Evolutionary conservation across 2,113 vertebrate genomes (phyloP).

Genomic region (Pipra filicauda): DNA sequence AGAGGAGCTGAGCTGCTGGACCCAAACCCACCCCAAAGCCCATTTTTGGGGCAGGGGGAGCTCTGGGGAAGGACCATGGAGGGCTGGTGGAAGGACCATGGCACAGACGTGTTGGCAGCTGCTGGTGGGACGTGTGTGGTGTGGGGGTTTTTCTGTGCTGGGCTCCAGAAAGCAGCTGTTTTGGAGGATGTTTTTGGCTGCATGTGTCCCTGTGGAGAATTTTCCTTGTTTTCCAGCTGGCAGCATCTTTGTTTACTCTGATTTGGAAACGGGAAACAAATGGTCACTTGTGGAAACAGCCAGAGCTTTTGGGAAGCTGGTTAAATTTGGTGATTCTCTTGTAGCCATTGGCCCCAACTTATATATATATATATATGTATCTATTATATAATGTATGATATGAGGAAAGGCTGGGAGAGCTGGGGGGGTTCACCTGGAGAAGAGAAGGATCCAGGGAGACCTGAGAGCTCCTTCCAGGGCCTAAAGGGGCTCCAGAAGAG

Average conservation of each 20-base stretch:
- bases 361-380: background rate
- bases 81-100: background rate
- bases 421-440: background rate
- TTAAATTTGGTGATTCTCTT: background rate
- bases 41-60: background rate
- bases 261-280: background rate
- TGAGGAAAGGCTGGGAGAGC: background rate
- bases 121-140: accelerated
- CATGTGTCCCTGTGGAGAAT: background rate
- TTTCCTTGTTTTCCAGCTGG: background rate
- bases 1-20: background rate
- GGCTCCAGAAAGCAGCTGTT: background rate
- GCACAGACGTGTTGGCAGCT: background rate
- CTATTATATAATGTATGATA: background rate
- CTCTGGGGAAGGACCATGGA: accelerated
- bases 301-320: background rate
- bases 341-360: accelerated
- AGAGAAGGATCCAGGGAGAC: accelerated
- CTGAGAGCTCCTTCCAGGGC: accelerated
- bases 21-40: background rate
- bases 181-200: background rate
- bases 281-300: background rate
- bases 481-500: background rate
- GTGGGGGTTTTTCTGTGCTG: background rate
- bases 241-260: background rate